Base-by-base conservation (phyloP, 2,113 vertebrate species). In the Sinocyclocheilus anophthalmus region DNA sequence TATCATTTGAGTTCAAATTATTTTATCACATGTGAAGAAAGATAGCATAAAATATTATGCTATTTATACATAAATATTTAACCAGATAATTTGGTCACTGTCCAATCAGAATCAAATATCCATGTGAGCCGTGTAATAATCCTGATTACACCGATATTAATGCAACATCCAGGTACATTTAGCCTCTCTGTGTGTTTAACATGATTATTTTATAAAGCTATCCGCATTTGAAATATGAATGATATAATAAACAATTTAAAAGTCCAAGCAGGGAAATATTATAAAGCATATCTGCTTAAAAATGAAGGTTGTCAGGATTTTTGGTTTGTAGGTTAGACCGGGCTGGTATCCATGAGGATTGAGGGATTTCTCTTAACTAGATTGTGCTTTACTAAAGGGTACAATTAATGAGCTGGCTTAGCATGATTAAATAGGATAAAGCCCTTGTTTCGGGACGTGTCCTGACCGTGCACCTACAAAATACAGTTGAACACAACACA, bases 341-440 rank as follows among this genome's bases (percentile, higher is more conserved):
- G 84, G 92, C 86, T 2, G 67, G 80, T 87, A 89, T 89, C 93
- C 91, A 93, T 91, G 77, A 91, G 93, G 92, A 92, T 93, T 93
- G 91, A 87, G 88, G 88, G 78, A 79, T 57, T 91, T 87, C 88
- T 88, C 88, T 86, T 92, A 90, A 86, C 91, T 84, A 93, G 91
- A 92, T 85, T 89, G 77, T 88, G 57, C 86, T 85, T 85, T 90
- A 92, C 83, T 33, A 92, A 93, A 90, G 90, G 87, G 91, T 85
- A 91, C 83, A 89, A 92, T 85, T 90, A 93, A 93, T 93, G 89
- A 91, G 90, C 91, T 91, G 88, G 61, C 80, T 88, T 92, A 92
- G 91, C 90, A 91, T 92, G 90, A 93, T 92, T 93, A 91, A 90
- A 91, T 86, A 73, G 69, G 91, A 91, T 90, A 91, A 92, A 78